Base-by-base conservation (phyloP, 1,140 invertebrate genomes). In the Micrasema minimum region DNA sequence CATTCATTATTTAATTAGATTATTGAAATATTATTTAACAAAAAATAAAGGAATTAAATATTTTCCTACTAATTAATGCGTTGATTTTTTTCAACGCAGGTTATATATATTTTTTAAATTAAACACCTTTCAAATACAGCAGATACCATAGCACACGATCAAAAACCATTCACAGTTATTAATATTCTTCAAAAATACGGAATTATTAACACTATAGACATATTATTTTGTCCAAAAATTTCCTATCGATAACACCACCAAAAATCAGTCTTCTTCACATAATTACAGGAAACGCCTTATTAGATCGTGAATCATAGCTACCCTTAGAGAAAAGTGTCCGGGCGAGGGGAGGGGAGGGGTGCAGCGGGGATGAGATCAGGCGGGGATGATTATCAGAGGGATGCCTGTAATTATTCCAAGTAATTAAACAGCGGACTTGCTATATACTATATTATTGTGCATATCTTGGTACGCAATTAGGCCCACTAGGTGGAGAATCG, bases 231-330 rank as follows among this genome's bases (percentile, higher is more conserved):
- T n/a, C n/a, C n/a, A n/a, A n/a, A n/a, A n/a, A n/a, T n/a, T n/a
- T n/a, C n/a, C n/a, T n/a, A n/a, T n/a, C n/a, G n/a, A n/a, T n/a
- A n/a, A n/a, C n/a, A n/a, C n/a, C n/a, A n/a, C 23, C 20, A 53
- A 22, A 71, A 75, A 71, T 71, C 69, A 41, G 69, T 46, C 69
- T 75, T 75, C 61, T 71, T 75, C 66, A 69, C 57, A 41, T 75
- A 71, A 75, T 75, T 71, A 75, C 72, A 75, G 72, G 72, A 75
- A 75, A 61, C 67, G 69, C 66, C 72, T 75, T 75, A 66, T 75
- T 75, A 71, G 59, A 67, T 67, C 59, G 72, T 75, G 72, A 75
- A 71, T 71, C 72, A 71, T 71, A 67, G 45, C 62, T 23, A 41
- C 61, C 66, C 59, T 59, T 38, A 65, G 23, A 35, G 45, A 67